Conservation (phyloP, 2,888 invertebrate species). For the Stenichneumon culpator region DNA sequence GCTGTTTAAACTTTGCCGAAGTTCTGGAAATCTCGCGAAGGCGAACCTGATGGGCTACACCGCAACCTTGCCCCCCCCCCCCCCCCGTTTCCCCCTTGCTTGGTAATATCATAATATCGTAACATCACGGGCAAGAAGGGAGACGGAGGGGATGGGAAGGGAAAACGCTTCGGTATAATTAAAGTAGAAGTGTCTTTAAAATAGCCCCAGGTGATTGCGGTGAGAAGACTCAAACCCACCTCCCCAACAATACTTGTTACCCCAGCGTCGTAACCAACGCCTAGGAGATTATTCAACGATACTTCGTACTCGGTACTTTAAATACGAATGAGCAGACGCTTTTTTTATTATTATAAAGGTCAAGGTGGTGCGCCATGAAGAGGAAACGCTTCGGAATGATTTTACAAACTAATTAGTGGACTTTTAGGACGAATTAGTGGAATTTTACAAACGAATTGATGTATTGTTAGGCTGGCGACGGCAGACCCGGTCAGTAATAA, state of each 20-base stretch:
- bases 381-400: not conserved
- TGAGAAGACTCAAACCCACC: conserved; percentile 26
- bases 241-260: conserved; percentile 53
- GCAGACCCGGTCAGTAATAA: not conserved
- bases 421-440: not conserved
- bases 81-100: conserved; percentile 73
- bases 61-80: conserved; percentile 68
- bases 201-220: conserved; percentile 81
- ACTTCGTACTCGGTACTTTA: conserved; percentile 46
- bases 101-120: conserved; percentile 81
- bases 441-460: not conserved
- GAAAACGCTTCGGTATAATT: conserved; percentile 79
- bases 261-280: conserved; percentile 43
- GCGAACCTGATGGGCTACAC: conserved; percentile 60
- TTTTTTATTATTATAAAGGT: conserved; percentile 45
- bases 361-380: not conserved
- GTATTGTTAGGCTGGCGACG: not conserved
- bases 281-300: conserved; percentile 58
- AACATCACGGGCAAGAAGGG: conserved; percentile 74
- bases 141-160: conserved; percentile 8
- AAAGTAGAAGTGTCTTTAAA: conserved; percentile 83
- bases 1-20: conserved; percentile 77
- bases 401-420: not conserved
- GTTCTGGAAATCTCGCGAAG: conserved; percentile 77
- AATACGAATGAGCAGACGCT: conserved; percentile 53